Percentiles rank a stretch among this genome's conserved stretches.
phyloP scores from a whole-genome alignment of 2,113 vertebrate genomes.

The Pelecanus crispus region DNA sequence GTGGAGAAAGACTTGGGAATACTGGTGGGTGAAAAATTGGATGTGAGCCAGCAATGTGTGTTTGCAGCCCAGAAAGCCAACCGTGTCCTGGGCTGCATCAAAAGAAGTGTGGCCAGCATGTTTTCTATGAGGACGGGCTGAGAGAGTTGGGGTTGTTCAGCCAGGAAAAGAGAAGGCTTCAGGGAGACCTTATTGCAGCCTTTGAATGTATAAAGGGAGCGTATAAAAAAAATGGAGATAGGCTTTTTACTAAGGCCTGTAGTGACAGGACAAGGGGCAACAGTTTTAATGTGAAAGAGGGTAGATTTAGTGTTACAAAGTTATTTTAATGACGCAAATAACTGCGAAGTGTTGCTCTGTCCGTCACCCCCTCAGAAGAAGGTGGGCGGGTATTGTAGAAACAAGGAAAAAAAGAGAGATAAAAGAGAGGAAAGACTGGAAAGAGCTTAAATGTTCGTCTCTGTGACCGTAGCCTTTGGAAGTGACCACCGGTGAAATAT shows the following conservation, averaged over 20 bases:
- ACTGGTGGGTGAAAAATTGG: neutral
- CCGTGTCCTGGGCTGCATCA: neutral
- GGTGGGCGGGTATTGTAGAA: neutral
- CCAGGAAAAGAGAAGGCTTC: neutral
- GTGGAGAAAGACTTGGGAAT: accelerated
- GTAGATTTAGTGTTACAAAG: neutral
- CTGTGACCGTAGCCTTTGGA: neutral
- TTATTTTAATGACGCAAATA: neutral
- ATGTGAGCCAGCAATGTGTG: accelerated
- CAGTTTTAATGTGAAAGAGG: neutral
- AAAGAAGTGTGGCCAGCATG: neutral
- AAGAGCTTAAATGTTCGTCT: neutral
- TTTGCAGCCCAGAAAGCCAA: neutral
- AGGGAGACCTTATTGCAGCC: neutral
- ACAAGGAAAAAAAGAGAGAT: neutral
- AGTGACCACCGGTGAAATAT: neutral
- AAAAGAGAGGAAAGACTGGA: neutral
- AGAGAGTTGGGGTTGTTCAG: neutral
- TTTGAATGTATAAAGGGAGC: neutral
- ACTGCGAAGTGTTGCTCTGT: neutral
- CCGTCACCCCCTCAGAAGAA: neutral
- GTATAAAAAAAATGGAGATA: neutral
- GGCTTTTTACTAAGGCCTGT: neutral
- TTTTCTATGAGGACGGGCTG: neutral
- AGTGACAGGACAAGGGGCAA: neutral